Percentiles rank a stretch among this genome's conserved stretches.
These are phyloP conservation scores for Leptinotarsa undecemlineata DNA, from an alignment of 1,140 invertebrate genomes.

Conservation along the genomic window DNA sequence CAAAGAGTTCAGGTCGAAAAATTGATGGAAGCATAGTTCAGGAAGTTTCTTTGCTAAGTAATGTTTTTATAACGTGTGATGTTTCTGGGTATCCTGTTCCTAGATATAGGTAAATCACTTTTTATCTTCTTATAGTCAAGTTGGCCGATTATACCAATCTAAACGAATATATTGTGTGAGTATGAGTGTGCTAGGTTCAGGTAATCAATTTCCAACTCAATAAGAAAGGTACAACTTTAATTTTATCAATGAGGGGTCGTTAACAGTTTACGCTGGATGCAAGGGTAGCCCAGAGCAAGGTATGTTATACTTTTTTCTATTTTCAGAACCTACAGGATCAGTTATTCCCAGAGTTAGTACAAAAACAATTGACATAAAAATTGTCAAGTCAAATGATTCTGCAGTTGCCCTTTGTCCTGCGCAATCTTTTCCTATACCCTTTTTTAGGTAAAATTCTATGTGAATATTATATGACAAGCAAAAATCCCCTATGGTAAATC, in stretches of 20 bases:
- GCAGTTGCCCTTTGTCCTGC: constrained; percentile 63
- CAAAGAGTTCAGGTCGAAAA: constrained; percentile 65
- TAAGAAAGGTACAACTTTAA: no score
- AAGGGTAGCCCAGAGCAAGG: constrained; percentile 1
- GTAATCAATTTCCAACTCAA: no score
- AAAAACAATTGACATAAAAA: constrained; percentile 57
- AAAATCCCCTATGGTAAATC: not conserved
- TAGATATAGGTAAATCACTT: constrained; percentile 59
- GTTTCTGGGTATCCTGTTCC: constrained; percentile 64
- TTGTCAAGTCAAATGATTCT: constrained; percentile 46
- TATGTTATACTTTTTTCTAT: constrained; percentile 25
- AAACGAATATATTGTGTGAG: no score
- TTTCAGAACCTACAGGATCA: constrained; percentile 60
- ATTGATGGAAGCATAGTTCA: constrained; percentile 65
- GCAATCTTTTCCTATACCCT: constrained; percentile 67
- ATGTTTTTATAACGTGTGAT: constrained; percentile 61
- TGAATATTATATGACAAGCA: not conserved
- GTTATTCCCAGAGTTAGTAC: constrained; percentile 55
- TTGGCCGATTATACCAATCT: not conserved
- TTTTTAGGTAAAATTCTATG: constrained; percentile 58
- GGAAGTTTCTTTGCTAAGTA: constrained; percentile 33
- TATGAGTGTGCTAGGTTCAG: no score
- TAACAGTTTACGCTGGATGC: not conserved
- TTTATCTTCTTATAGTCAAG: not conserved
- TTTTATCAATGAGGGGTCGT: no score